A percentile compares a stretch with the other conserved stretches of the same genome.
These are phyloP conservation scores for Ranitomeya variabilis DNA, from an alignment of 2,113 vertebrate genomes.

Conservation along the genomic window DNA sequence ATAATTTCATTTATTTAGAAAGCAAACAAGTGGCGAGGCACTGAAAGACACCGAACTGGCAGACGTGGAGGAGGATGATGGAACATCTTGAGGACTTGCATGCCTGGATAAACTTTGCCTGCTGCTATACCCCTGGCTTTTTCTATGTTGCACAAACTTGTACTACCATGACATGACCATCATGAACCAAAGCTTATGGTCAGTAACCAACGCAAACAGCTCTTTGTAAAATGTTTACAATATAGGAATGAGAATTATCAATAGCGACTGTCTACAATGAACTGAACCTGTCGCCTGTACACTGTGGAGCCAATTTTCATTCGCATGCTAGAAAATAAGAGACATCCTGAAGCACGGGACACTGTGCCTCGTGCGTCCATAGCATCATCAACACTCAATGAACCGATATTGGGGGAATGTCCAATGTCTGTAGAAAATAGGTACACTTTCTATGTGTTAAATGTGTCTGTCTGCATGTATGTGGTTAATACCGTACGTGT, in stretches of 20 bases:
- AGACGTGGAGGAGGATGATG: conserved; percentile 71
- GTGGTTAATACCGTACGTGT: conserved; percentile 39
- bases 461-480: conserved; percentile 42
- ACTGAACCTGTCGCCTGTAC: neutral
- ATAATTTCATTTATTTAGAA: conserved; percentile 61
- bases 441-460: neutral
- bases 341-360: neutral
- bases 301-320: neutral
- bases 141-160: conserved; percentile 63
- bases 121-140: conserved; percentile 58
- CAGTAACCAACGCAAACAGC: neutral
- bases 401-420: neutral
- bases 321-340: neutral
- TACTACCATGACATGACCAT: conserved; percentile 60
- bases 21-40: conserved; percentile 72
- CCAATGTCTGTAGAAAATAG: neutral
- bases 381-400: neutral
- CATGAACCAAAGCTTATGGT: conserved; percentile 57
- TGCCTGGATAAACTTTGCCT: conserved; percentile 50
- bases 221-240: conserved; percentile 49
- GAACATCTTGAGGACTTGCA: conserved; percentile 70
- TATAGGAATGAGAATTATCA: neutral
- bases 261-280: neutral
- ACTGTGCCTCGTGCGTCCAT: neutral
- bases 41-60: conserved; percentile 71